A percentile compares a stretch with the other conserved stretches of the same genome.
Conservation (phyloP, 2,797 vertebrate species). For the Amazona finschi region DNA sequence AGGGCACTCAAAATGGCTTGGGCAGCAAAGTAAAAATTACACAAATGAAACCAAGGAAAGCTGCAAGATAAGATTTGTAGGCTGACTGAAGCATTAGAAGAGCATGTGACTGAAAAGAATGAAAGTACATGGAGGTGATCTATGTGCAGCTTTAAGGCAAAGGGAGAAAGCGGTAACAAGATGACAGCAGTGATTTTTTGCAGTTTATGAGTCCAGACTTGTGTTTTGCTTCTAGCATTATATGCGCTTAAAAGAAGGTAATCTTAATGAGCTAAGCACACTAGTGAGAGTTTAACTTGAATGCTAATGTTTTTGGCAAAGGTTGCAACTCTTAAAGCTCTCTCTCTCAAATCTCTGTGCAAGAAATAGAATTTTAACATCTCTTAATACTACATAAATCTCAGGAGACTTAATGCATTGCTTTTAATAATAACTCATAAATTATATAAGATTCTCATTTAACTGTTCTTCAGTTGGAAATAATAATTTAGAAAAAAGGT, state of each 20-base stretch:
- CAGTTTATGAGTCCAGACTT: slow-evolving; percentile 8
- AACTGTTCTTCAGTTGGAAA: neutral
- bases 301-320: slow-evolving; percentile 1
- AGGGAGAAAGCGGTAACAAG: neutral
- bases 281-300: neutral
- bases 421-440: neutral
- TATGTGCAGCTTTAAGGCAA: neutral
- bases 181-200: neutral
- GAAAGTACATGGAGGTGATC: neutral
- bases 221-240: slow-evolving; percentile 23
- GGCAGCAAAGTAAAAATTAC: neutral
- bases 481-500: neutral
- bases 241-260: neutral
- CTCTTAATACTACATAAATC: neutral
- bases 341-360: neutral
- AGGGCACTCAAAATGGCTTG: neutral
- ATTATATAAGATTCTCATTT: neutral
- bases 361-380: neutral
- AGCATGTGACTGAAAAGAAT: neutral
- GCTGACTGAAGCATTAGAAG: neutral
- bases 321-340: neutral
- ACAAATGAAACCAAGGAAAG: neutral
- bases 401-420: neutral
- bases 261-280: neutral
- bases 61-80: neutral